phyloP scores from a whole-genome alignment of 1,140 invertebrate genomes.

The Drosophila sproati region DNA sequence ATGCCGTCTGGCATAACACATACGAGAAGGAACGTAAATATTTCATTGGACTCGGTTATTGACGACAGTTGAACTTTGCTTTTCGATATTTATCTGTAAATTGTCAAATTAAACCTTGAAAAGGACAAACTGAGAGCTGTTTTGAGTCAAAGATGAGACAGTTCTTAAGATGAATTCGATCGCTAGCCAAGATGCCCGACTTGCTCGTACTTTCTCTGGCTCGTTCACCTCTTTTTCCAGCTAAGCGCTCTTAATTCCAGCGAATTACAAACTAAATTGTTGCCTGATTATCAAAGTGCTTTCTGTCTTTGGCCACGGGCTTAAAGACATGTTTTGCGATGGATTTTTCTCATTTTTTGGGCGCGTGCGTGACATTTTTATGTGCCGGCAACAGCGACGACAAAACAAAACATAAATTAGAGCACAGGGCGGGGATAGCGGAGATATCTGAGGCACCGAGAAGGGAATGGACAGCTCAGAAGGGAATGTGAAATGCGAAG shows the following conservation, averaged over 20 bases:
- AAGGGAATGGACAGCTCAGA: not conserved
- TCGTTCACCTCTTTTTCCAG: slow-evolving; percentile 17
- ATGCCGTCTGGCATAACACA: not conserved
- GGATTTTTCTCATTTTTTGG: slow-evolving; percentile 44
- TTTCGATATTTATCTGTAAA: no score
- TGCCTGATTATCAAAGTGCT: slow-evolving; percentile 37
- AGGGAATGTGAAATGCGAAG: not conserved
- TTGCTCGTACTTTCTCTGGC: not conserved
- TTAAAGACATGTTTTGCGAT: slow-evolving; percentile 29
- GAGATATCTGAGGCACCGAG: slow-evolving; percentile 16
- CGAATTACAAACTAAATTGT: slow-evolving; percentile 34
- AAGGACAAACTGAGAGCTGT: not conserved
- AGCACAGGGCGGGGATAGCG: slow-evolving; percentile 8
- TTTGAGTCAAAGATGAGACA: not conserved
- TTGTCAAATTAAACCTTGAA: no score
- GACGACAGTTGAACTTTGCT: no score
- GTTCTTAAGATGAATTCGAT: slow-evolving; percentile 1
- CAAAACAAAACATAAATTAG: slow-evolving; percentile 77
- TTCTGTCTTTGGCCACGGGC: slow-evolving; percentile 13
- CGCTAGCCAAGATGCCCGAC: not conserved
- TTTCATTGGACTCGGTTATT: not conserved
- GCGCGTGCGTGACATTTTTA: slow-evolving; percentile 67
- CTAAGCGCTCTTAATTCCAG: slow-evolving; percentile 37
- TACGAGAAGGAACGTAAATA: not conserved
- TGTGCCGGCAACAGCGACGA: slow-evolving; percentile 48